Evolutionary conservation across 2,888 invertebrate species (phyloP).

Genomic region (Salticus scenicus): DNA sequence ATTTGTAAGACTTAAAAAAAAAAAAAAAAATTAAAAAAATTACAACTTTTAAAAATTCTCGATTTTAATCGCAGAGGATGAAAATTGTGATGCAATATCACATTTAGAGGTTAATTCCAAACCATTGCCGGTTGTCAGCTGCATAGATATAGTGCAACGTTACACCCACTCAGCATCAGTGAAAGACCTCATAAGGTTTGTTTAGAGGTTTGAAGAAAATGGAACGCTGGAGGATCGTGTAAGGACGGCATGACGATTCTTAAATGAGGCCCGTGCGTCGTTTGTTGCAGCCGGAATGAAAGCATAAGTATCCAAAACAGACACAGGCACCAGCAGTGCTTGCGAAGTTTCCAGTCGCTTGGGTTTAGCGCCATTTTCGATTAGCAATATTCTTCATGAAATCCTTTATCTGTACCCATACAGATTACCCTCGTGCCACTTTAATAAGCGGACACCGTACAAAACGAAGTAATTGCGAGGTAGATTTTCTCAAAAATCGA

Average conservation of each 20-base stretch:
- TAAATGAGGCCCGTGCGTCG: neutral
- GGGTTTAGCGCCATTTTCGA: neutral
- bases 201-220: neutral
- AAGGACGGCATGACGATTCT: neutral
- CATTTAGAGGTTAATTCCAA: too few species aligned
- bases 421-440: conserved; percentile 5
- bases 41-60: too few species aligned
- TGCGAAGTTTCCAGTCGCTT: neutral
- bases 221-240: conserved; percentile 3
- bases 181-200: neutral
- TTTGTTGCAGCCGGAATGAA: neutral
- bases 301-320: neutral
- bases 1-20: too few species aligned
- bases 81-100: too few species aligned
- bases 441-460: neutral
- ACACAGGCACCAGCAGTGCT: conserved; percentile 1
- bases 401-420: neutral
- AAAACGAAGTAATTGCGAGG: too few species aligned
- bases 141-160: too few species aligned
- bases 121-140: too few species aligned
- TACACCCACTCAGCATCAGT: too few species aligned
- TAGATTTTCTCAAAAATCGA: too few species aligned
- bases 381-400: conserved; percentile 13
- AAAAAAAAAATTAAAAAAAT: too few species aligned
- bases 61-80: too few species aligned